These are phyloP conservation scores for Mesoligia furuncula DNA, from an alignment of 2,888 invertebrate genomes.

Conservation along the genomic window DNA sequence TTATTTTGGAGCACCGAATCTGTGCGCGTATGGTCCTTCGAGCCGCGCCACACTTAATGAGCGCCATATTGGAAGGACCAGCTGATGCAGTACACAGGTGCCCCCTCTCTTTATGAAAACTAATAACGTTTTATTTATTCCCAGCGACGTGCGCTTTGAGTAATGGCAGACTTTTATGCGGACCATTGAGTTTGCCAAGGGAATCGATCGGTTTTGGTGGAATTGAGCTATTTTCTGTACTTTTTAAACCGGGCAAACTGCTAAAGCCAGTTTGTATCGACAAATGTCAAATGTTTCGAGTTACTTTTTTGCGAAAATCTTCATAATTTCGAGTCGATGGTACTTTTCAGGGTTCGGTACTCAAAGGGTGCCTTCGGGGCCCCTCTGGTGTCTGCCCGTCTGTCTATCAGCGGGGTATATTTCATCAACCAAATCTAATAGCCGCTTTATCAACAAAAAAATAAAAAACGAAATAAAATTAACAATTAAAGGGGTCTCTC, in stretches of 20 bases:
- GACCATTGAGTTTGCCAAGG: constrained; percentile 36
- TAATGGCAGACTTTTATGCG: constrained; percentile 47
- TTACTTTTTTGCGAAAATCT: not conserved
- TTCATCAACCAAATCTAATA: too few species aligned
- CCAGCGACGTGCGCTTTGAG: constrained; percentile 44
- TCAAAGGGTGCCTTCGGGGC: too few species aligned
- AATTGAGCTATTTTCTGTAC: not conserved
- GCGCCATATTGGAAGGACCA: constrained; percentile 69
- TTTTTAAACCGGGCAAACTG: not conserved
- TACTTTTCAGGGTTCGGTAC: not conserved
- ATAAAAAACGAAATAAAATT: too few species aligned
- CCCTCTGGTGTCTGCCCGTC: too few species aligned
- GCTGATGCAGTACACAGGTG: constrained; percentile 70
- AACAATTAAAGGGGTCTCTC: too few species aligned
- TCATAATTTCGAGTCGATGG: not conserved
- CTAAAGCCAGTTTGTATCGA: not conserved
- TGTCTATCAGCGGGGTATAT: too few species aligned
- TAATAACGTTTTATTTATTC: constrained; percentile 74
- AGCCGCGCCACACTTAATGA: constrained; percentile 40
- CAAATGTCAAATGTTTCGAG: not conserved
- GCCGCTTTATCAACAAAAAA: too few species aligned
- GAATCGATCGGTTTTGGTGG: constrained; percentile 14
- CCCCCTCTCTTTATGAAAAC: constrained; percentile 67
- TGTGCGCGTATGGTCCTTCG: constrained; percentile 18
- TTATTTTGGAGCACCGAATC: not conserved